These are phyloP conservation scores for Hoplodrina ambigua DNA, from an alignment of 2,888 invertebrate species.

Conservation along the genomic window DNA sequence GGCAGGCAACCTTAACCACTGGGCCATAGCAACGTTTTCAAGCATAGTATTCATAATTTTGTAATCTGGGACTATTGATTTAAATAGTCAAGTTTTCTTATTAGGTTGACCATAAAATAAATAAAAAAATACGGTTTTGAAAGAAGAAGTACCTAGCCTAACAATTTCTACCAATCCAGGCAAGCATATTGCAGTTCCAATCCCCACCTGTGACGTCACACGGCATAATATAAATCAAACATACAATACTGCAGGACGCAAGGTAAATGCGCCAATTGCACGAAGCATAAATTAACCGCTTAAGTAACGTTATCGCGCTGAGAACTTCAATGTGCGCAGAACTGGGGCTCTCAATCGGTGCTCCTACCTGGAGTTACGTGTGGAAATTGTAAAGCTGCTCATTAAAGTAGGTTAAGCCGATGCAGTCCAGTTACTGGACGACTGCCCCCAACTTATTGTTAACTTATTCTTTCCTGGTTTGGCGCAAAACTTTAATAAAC, in stretches of 20 bases:
- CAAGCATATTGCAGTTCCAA: conserved; percentile 12
- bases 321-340: conserved; percentile 54
- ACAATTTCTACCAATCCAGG: too few species aligned
- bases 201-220: conserved; percentile 7
- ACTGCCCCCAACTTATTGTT: conserved; percentile 41
- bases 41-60: too few species aligned
- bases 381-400: conserved; percentile 52
- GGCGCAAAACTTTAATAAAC: conserved; percentile 11
- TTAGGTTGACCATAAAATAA: too few species aligned
- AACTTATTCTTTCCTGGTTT: conserved; percentile 8
- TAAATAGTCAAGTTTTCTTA: too few species aligned
- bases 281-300: conserved; percentile 55
- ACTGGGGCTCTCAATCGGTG: conserved; percentile 49
- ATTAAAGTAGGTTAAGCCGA: conserved; percentile 46
- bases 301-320: conserved; percentile 48
- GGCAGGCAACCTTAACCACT: too few species aligned
- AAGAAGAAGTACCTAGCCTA: too few species aligned
- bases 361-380: conserved; percentile 54
- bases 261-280: conserved; percentile 33
- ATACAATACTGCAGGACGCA: conserved; percentile 21
- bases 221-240: conserved; percentile 27
- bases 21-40: too few species aligned
- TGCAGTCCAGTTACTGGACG: conserved; percentile 26
- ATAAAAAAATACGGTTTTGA: too few species aligned
- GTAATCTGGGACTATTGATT: too few species aligned